Conservation (phyloP, 2,888 invertebrate genomes). For the Eupelmus urozonus region DNA sequence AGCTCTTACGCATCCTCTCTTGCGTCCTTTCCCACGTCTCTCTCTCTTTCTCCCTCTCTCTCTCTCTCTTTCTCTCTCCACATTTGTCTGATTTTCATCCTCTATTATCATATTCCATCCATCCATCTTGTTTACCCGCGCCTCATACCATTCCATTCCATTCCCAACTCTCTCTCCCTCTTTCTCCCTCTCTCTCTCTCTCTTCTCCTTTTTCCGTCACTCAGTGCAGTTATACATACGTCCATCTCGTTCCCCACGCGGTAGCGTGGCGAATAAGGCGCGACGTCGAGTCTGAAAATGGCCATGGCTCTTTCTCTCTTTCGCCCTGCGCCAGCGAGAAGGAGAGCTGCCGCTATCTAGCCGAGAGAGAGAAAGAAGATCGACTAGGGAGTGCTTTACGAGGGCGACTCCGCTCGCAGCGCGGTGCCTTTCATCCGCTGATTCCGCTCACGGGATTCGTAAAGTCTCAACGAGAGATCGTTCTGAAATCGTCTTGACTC, state of each 20-base stretch:
- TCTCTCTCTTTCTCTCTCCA: constrained; percentile 20
- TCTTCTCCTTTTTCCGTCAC: constrained; percentile 27
- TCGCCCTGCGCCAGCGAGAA: neutral
- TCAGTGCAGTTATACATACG: constrained; percentile 39
- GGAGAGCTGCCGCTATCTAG: constrained; percentile 2
- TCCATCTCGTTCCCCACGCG: constrained; percentile 19
- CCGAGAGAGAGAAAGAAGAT: constrained; percentile 1
- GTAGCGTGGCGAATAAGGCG: constrained; percentile 40
- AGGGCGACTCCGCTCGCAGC: constrained; percentile 67
- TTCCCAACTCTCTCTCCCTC: constrained; percentile 12
- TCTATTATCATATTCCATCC: constrained; percentile 53
- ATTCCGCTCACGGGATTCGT: neutral
- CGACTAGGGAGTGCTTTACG: constrained; percentile 65
- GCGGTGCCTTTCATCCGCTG: constrained; percentile 68
- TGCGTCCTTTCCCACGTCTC: constrained; percentile 36
- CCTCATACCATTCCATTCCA: constrained; percentile 15
- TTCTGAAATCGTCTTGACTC: no score
- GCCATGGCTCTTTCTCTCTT: constrained; percentile 18
- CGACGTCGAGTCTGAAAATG: constrained; percentile 41
- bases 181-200: neutral
- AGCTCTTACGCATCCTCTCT: constrained; percentile 15
- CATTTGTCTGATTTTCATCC: constrained; percentile 55
- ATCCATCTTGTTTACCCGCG: constrained; percentile 51
- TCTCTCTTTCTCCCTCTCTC: constrained; percentile 18
- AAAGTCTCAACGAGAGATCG: neutral